phyloP scores from a whole-genome alignment of 2,888 invertebrate species.

The Dynastes tityus region DNA sequence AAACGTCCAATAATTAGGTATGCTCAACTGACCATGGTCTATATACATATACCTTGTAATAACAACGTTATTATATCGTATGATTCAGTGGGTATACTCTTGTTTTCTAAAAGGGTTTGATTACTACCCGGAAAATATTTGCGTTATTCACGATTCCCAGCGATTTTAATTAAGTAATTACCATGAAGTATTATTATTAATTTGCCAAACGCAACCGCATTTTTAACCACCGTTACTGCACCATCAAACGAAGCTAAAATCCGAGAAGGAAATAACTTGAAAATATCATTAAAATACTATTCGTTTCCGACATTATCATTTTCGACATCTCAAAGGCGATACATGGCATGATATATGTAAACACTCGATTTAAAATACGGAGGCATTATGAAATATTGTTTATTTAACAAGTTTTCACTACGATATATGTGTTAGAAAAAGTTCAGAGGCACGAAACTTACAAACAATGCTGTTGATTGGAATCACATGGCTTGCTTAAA shows the following conservation, averaged over 20 bases:
- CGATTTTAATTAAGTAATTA: conserved; percentile 32
- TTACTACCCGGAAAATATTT: conserved; percentile 36
- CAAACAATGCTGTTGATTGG: conserved; percentile 28
- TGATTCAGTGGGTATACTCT: conserved; percentile 26
- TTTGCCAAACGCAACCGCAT: background rate
- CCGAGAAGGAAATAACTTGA: background rate
- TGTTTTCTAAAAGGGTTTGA: conserved; percentile 34
- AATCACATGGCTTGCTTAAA: conserved; percentile 8
- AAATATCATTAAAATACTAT: background rate
- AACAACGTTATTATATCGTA: conserved; percentile 36
- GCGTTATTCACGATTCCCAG: conserved; percentile 35
- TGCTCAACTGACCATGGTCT: conserved; percentile 46
- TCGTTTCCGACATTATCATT: background rate
- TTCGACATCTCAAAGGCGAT: background rate
- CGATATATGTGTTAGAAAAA: conserved; percentile 30
- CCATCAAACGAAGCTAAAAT: background rate
- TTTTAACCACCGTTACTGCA: background rate
- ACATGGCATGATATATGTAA: conserved; percentile 7
- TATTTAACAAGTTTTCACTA: conserved; percentile 32
- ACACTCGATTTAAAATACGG: conserved; percentile 3
- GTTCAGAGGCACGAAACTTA: conserved; percentile 13
- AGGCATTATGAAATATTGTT: conserved; percentile 33
- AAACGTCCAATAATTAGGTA: conserved; percentile 40
- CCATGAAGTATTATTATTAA: conserved; percentile 29
- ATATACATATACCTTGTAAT: conserved; percentile 42